A percentile compares a stretch with the other conserved stretches of the same genome.
Conservation (phyloP, 1,140 invertebrate genomes). For the Camponotus vicinus region DNA sequence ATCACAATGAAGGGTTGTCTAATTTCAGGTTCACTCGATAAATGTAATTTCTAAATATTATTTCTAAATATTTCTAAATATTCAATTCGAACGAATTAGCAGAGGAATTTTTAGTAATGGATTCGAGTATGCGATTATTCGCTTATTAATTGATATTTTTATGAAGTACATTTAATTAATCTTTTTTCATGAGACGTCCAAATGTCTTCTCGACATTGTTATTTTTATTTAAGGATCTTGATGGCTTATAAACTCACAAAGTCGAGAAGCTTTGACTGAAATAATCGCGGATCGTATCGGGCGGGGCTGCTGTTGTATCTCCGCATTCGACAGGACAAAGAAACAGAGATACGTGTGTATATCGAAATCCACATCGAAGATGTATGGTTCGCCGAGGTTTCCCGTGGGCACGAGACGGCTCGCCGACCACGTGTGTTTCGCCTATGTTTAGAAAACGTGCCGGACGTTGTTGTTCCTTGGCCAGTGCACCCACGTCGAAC, state of each 20-base stretch:
- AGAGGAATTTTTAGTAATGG: not conserved
- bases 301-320: not conserved
- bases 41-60: not conserved
- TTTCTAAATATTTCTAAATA: not conserved
- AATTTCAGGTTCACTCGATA: not conserved
- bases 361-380: not conserved
- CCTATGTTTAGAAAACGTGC: conserved; percentile 74
- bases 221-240: not conserved
- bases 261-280: not conserved
- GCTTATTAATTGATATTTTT: not conserved
- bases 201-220: not conserved
- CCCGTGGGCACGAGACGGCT: conserved; percentile 31
- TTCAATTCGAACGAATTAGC: not conserved
- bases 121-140: too few relatives aligned
- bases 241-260: not conserved
- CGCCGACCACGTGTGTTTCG: conserved; percentile 59
- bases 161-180: not conserved
- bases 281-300: not conserved
- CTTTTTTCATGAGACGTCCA: too few relatives aligned
- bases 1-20: not conserved
- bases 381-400: not conserved
- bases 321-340: not conserved
- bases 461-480: conserved; percentile 74
- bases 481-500: conserved; percentile 66
- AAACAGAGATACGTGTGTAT: conserved; percentile 3